Percentiles rank a stretch among this genome's conserved stretches.
Evolutionary conservation across 2,113 vertebrate genomes (phyloP).

Genomic region (Hippocampus mohnikei): DNA sequence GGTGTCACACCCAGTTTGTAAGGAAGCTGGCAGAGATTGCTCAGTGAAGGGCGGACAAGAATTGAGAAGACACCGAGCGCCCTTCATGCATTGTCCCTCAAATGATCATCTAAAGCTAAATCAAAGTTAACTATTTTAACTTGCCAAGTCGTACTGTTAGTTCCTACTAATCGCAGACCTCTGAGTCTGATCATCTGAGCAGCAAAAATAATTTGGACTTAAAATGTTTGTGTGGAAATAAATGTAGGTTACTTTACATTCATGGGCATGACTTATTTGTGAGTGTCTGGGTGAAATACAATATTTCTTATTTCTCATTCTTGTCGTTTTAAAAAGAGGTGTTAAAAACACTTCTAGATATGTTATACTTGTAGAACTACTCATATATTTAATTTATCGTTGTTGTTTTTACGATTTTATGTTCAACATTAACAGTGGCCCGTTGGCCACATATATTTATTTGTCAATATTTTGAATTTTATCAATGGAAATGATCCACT

Average conservation of each 20-base stretch:
- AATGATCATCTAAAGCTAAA: background rate
- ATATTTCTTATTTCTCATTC: background rate
- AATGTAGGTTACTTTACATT: background rate
- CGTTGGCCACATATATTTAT: too few species aligned
- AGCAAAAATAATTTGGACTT: background rate
- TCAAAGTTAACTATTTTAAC: background rate
- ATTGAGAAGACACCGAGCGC: background rate
- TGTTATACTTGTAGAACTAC: too few species aligned
- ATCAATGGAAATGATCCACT: too few species aligned
- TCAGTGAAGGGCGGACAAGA: conserved; percentile 5
- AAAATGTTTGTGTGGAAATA: background rate
- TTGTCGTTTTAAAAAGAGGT: background rate
- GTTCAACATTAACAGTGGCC: too few species aligned
- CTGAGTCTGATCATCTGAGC: background rate
- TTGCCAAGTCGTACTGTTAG: background rate
- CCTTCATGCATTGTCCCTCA: background rate
- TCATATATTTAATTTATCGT: too few species aligned
- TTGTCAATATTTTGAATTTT: too few species aligned
- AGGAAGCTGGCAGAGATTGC: conserved; percentile 21
- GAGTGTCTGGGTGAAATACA: background rate
- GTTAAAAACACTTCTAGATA: too few species aligned
- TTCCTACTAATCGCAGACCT: background rate
- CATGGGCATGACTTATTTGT: background rate
- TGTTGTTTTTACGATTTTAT: too few species aligned
- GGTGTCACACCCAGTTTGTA: conserved; percentile 63